Evolutionary conservation across 2,797 vertebrate species (phyloP).

Genomic region (Petrocephalus schoutedeni): DNA sequence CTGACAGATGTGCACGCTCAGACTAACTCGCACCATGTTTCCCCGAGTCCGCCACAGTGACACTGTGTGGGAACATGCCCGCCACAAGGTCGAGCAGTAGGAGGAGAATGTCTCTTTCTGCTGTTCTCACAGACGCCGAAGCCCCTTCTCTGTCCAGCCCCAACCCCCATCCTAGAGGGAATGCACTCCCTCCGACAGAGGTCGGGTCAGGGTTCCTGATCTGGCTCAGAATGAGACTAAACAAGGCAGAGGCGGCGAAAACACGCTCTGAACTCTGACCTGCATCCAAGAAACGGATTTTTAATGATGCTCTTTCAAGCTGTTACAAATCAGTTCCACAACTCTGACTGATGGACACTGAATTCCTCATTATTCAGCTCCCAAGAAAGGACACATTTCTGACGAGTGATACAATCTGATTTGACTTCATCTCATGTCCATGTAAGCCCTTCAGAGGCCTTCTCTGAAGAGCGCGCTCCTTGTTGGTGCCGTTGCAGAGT

Average conservation of each 20-base stretch:
- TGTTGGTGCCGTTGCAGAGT: not conserved
- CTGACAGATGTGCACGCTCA: not conserved
- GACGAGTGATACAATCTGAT: not conserved
- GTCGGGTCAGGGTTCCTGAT: not conserved
- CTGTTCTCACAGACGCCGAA: not conserved
- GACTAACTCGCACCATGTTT: not conserved
- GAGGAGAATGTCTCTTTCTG: not conserved
- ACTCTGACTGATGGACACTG: not conserved
- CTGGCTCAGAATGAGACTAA: not conserved
- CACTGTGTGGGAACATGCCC: not conserved
- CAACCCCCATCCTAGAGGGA: not conserved
- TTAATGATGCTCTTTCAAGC: not conserved
- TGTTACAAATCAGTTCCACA: not conserved
- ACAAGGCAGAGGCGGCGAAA: not conserved
- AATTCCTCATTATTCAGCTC: not conserved
- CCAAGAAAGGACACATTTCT: not conserved
- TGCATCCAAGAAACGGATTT: not conserved
- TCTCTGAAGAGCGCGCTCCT: not conserved
- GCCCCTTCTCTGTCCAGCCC: not conserved
- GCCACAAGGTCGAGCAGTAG: not conserved
- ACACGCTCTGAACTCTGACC: not conserved
- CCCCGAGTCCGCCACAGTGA: not conserved
- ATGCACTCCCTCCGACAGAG: not conserved
- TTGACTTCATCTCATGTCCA: conserved; percentile 13
- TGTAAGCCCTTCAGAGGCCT: not conserved